Evolutionary conservation across 2,888 invertebrate genomes (phyloP).

Genomic region (Scrobipalpa atriplicella): DNA sequence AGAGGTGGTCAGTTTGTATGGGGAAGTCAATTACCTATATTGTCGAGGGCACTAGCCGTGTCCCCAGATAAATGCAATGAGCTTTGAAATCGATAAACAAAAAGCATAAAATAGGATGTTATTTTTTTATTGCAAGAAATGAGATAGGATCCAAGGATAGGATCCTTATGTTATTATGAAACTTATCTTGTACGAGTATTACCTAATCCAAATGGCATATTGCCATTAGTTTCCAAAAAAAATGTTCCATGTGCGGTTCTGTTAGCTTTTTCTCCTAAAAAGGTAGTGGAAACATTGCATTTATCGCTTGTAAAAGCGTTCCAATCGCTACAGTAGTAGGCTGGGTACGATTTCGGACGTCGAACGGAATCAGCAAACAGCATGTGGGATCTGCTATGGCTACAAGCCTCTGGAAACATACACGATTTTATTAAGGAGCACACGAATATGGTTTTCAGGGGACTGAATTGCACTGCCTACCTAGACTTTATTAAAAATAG

Average conservation of each 20-base stretch:
- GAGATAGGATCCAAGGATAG: too few relatives aligned
- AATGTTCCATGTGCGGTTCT: conserved; percentile 76
- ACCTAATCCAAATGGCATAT: conserved; percentile 73
- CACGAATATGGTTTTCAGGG: too few relatives aligned
- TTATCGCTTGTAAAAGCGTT: conserved; percentile 49
- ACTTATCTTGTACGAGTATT: neutral
- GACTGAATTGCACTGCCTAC: too few relatives aligned
- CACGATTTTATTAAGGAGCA: neutral
- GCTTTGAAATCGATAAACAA: too few relatives aligned
- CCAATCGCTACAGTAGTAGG: conserved; percentile 78
- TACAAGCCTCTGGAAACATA: conserved; percentile 83
- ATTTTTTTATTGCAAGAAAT: neutral
- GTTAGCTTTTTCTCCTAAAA: conserved; percentile 80
- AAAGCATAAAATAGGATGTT: too few relatives aligned
- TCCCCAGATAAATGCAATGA: too few relatives aligned
- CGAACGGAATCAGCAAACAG: conserved; percentile 85
- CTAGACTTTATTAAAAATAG: too few relatives aligned
- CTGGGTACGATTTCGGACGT: conserved; percentile 75
- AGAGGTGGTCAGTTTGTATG: too few relatives aligned
- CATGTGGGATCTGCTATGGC: conserved; percentile 84
- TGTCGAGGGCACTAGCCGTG: too few relatives aligned
- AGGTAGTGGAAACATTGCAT: conserved; percentile 42
- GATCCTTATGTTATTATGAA: neutral
- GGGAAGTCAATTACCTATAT: too few relatives aligned
- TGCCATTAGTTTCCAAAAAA: conserved; percentile 81